phyloP scores from a whole-genome alignment of 2,888 invertebrate species.

The Latrodectus elegans region DNA sequence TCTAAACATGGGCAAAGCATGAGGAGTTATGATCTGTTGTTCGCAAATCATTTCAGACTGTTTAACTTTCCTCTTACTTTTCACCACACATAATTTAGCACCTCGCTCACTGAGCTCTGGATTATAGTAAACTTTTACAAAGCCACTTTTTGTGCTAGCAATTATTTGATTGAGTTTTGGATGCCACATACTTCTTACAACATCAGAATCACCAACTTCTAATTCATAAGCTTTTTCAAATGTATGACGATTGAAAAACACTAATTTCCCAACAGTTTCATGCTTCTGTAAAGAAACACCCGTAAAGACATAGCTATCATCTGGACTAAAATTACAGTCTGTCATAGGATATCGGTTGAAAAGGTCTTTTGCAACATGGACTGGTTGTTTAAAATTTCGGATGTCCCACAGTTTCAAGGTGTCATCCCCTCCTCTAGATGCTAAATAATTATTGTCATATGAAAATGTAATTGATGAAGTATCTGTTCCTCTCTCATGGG shows the following conservation, averaged over 20 bases:
- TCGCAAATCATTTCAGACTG: slow-evolving; percentile 84
- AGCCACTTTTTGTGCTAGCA: slow-evolving; percentile 92
- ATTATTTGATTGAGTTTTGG: slow-evolving; percentile 98
- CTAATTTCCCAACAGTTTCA: slow-evolving; percentile 80
- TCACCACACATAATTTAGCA: slow-evolving; percentile 90
- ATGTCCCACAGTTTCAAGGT: slow-evolving; percentile 97
- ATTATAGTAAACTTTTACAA: slow-evolving; percentile 93
- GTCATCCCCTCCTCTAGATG: slow-evolving; percentile 90
- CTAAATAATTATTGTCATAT: slow-evolving; percentile 86
- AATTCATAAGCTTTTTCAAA: slow-evolving; percentile 85
- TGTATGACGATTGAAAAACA: slow-evolving; percentile 87
- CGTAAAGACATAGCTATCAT: slow-evolving; percentile 90
- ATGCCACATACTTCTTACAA: slow-evolving; percentile 92
- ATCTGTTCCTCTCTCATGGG: slow-evolving; percentile 86
- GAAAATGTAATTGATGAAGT: slow-evolving; percentile 91
- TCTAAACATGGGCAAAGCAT: slow-evolving; percentile 94
- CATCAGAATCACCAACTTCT: slow-evolving; percentile 82
- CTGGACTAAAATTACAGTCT: slow-evolving; percentile 88
- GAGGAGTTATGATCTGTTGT: slow-evolving; percentile 96
- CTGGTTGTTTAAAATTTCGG: slow-evolving; percentile 85
- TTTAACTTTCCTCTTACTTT: slow-evolving; percentile 75
- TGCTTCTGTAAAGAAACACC: slow-evolving; percentile 86
- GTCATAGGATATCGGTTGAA: slow-evolving; percentile 85
- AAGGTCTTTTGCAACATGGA: slow-evolving; percentile 82
- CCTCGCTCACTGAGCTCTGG: slow-evolving; percentile 89